Base-by-base conservation (phyloP, 2,797 vertebrate genomes). In the Chelon auratus region DNA sequence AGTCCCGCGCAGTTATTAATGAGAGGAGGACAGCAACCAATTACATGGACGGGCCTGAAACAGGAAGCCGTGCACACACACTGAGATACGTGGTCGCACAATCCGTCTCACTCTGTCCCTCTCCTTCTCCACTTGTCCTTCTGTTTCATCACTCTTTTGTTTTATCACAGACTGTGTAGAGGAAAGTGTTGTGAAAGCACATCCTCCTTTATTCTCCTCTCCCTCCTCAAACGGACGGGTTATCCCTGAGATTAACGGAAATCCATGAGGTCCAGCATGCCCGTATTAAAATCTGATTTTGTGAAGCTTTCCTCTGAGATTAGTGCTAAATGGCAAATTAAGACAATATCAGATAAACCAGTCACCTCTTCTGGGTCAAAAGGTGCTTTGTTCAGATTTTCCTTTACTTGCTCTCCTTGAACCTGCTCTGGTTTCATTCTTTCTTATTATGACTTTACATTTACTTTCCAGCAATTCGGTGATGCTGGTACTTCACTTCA, bases 1-100 rank as follows among this genome's bases (percentile, higher is more conserved):
- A 81, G 90, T 80, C 76, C 26, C 8, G 37, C 37, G 56, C 40
- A 22, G 71, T 75, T 85, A 88, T 91, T 87, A 92, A 91, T 88
- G 80, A 87, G 62, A 62, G 42, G 60, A 65, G 51, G 48, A 78
- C 2, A 0, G 65, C 12, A 33, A 78, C 73, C 76, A 82, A 79
- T 90, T 85, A 84, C 47, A 72, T 57, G 33, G 47, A 72, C 48
- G 36, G 30, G 7, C 30, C 30, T 33, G 26, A 20, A 61, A 56
- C 50, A 26, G 50, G 51, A 65, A 53, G 61, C 30, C 48, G 14
- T 3, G 8, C 57, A 22, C 63, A 67, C 47, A 13, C 64, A 50
- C 39, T 18, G 26, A 20, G 18, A 18, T 12, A 13, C 3, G 56
- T 14, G 50, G 14, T 39, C 43, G n/a, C 2, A 15, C 42, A 52